A percentile compares a stretch with the other conserved stretches of the same genome.
These are phyloP conservation scores for Rhizoglyphus robini DNA, from an alignment of 1,140 invertebrate species.

Conservation along the genomic window DNA sequence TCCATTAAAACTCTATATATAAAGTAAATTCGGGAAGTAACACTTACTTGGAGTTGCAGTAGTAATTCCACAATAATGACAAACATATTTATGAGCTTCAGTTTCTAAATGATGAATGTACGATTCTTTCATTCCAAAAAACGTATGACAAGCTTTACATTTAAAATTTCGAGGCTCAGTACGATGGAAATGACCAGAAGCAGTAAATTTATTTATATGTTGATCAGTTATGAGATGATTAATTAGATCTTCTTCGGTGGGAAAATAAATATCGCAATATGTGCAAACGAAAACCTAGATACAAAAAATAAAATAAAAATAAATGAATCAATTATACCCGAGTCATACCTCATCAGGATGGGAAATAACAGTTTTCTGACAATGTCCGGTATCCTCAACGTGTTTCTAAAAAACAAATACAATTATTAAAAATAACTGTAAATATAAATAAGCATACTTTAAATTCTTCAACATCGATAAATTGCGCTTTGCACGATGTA, in stretches of 20 bases:
- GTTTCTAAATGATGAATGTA: slow-evolving; percentile 30
- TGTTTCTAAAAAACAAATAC: slow-evolving; percentile 15
- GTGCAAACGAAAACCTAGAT: slow-evolving; percentile 17
- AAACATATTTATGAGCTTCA: slow-evolving; percentile 28
- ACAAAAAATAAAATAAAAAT: not conserved
- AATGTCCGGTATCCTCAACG: slow-evolving; percentile 13
- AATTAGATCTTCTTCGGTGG: slow-evolving; percentile 26
- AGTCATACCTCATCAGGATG: slow-evolving; percentile 19
- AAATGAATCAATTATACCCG: not conserved
- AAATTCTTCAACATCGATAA: slow-evolving; percentile 24
- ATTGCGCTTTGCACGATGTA: slow-evolving; percentile 26
- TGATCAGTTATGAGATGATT: slow-evolving; percentile 27
- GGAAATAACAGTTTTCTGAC: slow-evolving; percentile 22
- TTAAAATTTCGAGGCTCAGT: slow-evolving; percentile 30
- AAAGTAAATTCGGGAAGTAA: not conserved
- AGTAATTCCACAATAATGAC: slow-evolving; percentile 28
- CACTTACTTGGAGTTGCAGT: slow-evolving; percentile 28
- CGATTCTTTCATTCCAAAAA: slow-evolving; percentile 29
- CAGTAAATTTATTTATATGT: slow-evolving; percentile 28
- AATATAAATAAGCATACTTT: slow-evolving; percentile 15
- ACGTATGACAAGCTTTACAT: slow-evolving; percentile 30
- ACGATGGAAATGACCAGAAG: slow-evolving; percentile 28
- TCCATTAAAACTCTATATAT: not conserved
- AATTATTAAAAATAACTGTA: not conserved
- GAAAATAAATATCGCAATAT: slow-evolving; percentile 29